phyloP scores from a whole-genome alignment of 1,140 invertebrate genomes.

The Lepidostoma basale region DNA sequence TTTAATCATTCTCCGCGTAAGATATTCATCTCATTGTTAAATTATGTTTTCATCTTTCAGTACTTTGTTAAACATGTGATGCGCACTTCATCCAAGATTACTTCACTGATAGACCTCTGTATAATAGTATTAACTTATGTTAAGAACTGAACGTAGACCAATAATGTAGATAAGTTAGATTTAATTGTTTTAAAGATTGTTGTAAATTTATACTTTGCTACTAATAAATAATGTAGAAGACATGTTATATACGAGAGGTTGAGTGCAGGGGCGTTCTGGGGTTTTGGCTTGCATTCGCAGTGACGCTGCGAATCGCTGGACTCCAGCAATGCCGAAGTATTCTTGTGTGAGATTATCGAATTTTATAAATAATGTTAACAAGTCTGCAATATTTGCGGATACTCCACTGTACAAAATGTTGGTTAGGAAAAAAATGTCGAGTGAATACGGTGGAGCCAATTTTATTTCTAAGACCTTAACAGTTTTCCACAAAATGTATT shows the following conservation, averaged over 20 bases:
- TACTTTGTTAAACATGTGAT: slow-evolving; percentile 21
- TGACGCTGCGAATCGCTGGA: too few species aligned
- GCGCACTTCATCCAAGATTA: background rate
- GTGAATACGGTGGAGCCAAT: too few species aligned
- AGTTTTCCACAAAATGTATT: too few species aligned
- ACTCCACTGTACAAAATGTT: slow-evolving; percentile 21
- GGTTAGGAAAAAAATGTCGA: slow-evolving; percentile 9
- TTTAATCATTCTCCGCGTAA: background rate
- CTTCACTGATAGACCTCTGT: slow-evolving; percentile 19
- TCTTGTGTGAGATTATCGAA: slow-evolving; percentile 24
- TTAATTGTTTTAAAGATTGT: slow-evolving; percentile 13
- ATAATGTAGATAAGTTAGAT: slow-evolving; percentile 31
- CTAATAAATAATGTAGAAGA: background rate
- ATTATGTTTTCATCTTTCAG: slow-evolving; percentile 26
- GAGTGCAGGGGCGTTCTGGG: background rate
- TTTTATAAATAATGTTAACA: slow-evolving; percentile 27
- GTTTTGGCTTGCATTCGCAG: background rate
- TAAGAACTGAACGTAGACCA: slow-evolving; percentile 32
- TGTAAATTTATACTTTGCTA: slow-evolving; percentile 15
- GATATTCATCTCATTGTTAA: slow-evolving; percentile 4
- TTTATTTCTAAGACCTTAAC: too few species aligned
- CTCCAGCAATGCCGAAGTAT: too few species aligned
- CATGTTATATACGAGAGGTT: background rate
- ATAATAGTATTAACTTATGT: slow-evolving; percentile 31
- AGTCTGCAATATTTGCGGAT: slow-evolving; percentile 26